A percentile compares a stretch with the other conserved stretches of the same genome.
These are phyloP conservation scores for Anguilla marmorata DNA, from an alignment of 2,797 vertebrate species.

Conservation along the genomic window DNA sequence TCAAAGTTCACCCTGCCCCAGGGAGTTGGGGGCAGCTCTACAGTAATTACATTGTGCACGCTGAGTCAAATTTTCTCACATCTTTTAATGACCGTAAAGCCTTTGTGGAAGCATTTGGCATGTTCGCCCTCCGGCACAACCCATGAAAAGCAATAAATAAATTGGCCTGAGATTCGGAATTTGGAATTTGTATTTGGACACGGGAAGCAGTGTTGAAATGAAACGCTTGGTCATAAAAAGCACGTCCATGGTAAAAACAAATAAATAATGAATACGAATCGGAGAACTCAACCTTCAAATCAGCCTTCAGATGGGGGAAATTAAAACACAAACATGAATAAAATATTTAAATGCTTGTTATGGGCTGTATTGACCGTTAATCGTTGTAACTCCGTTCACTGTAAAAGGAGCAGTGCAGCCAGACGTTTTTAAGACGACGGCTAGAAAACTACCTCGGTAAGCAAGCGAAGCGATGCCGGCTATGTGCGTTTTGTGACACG, in stretches of 20 bases:
- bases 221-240: background rate
- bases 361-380: background rate
- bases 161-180: background rate
- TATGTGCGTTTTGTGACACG: background rate
- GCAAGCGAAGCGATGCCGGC: background rate
- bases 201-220: background rate
- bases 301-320: background rate
- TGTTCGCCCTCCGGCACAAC: background rate
- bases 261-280: background rate
- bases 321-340: background rate
- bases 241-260: background rate
- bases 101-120: background rate
- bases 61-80: constrained; percentile 19
- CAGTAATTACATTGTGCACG: background rate
- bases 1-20: constrained; percentile 4
- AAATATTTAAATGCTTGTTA: background rate
- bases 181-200: background rate
- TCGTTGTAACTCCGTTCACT: background rate
- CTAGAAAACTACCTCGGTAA: background rate
- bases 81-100: background rate
- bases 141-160: background rate
- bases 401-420: background rate
- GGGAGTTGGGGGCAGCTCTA: background rate
- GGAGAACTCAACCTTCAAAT: background rate
- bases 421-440: background rate